Base-by-base conservation (phyloP, 1,140 invertebrate species). In the Saccostrea glomerata region DNA sequence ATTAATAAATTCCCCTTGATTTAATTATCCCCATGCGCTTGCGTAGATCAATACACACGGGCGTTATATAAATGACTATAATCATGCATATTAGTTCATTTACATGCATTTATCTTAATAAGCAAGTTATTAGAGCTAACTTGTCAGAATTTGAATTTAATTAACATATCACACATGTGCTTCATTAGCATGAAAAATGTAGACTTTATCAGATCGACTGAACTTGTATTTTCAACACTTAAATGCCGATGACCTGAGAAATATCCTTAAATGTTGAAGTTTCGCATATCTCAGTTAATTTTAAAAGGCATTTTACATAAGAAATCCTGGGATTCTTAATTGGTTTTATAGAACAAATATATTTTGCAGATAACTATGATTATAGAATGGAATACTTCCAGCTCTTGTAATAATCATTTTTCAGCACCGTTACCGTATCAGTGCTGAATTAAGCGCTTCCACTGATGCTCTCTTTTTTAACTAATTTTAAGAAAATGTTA, bases 61-160 rank as follows among this genome's bases (percentile, higher is more conserved):
- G 70, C 30, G 30, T 15, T 30, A 36, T 25, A 47, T 30, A 77
- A 77, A 63, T 15, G 25, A 30, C 70, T 15, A 77, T 77, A 9
- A 77, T 36, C 70, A 36, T 77, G 23, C 70, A 77, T 77, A 77
- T 30, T 30, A 77, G 70, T 36, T 77, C 36, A 77, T 77, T 36
- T 77, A 11, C 70, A 36, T 77, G 70, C 9, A 36, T 77, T 77
- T 77, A 77, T 77, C 70, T 77, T 77, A 30, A 77, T 77, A 15
- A 77, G 7, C 70, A 36, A 1, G 6, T 15, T 6, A 20, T n/a
- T 63, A 63, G 58, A 63, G 58, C 17, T 6, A 63, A 20, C 47
- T 20, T 63, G 58, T 63, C 58, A 17, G 58, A 63, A 20, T 20
- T 63, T 17, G 58, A 63, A 63, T 63, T 15, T 20, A 63, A n/a